A percentile compares a stretch with the other conserved stretches of the same genome.
These are phyloP conservation scores for Fukomys damarensis DNA, from an alignment of 2,113 vertebrate species.

Conservation along the genomic window DNA sequence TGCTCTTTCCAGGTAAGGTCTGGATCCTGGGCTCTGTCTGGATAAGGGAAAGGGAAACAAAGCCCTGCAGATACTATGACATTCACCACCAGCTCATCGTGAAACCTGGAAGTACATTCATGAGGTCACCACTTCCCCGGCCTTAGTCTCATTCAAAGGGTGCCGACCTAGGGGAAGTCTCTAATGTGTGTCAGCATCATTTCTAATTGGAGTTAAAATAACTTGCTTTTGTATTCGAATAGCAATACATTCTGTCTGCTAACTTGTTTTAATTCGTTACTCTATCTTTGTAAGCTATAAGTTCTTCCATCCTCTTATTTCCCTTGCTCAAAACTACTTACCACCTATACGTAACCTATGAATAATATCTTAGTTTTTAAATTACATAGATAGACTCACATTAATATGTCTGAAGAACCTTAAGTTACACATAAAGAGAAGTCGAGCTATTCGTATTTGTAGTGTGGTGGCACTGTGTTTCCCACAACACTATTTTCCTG, in stretches of 20 bases:
- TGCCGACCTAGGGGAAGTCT: neutral
- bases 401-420: slow-evolving; percentile 7
- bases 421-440: neutral
- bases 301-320: neutral
- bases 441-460: slow-evolving; percentile 3
- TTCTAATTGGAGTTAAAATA: neutral
- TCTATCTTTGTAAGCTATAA: neutral
- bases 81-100: neutral
- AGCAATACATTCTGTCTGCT: neutral
- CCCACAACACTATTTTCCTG: neutral
- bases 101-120: neutral
- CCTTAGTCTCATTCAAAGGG: neutral
- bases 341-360: neutral
- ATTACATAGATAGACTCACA: neutral
- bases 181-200: neutral
- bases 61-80: neutral
- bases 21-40: neutral
- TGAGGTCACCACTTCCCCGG: neutral
- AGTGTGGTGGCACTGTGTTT: neutral
- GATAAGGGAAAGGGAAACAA: neutral
- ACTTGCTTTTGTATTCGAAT: neutral
- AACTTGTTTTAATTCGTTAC: neutral
- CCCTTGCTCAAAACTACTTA: slow-evolving; percentile 3
- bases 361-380: neutral
- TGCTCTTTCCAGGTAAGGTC: neutral